These are phyloP conservation scores for Pseudopodoces humilis DNA, from an alignment of 2,113 vertebrate species.

Conservation along the genomic window DNA sequence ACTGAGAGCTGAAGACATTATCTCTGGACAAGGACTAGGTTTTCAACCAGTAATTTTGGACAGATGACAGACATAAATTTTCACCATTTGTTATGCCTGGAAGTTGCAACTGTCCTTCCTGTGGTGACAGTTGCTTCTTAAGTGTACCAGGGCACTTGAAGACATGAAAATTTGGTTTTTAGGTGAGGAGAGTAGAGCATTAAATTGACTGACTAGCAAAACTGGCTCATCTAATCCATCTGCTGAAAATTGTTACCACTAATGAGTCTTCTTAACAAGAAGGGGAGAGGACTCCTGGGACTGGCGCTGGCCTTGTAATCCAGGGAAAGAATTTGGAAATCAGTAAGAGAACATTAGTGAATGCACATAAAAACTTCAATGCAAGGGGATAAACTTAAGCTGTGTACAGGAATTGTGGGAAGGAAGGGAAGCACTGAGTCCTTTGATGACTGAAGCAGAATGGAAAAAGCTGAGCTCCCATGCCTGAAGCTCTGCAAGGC, in stretches of 20 bases:
- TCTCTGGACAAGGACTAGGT: neutral
- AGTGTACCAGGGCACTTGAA: neutral
- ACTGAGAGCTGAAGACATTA: neutral
- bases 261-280: neutral
- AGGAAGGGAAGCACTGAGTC: neutral
- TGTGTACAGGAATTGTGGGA: neutral
- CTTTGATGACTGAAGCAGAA: neutral
- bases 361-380: neutral
- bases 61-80: neutral
- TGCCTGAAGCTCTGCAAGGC: neutral
- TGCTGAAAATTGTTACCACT: neutral
- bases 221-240: neutral
- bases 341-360: neutral
- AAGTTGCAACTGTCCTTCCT: neutral
- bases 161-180: neutral
- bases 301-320: neutral
- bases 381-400: neutral
- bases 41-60: neutral
- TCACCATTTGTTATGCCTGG: neutral
- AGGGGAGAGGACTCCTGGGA: neutral
- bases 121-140: neutral
- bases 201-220: neutral
- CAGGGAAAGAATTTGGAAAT: neutral
- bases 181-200: neutral
- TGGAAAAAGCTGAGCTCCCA: neutral